These are phyloP conservation scores for Stigmatopora argus DNA, from an alignment of 2,113 vertebrate genomes.

Conservation along the genomic window DNA sequence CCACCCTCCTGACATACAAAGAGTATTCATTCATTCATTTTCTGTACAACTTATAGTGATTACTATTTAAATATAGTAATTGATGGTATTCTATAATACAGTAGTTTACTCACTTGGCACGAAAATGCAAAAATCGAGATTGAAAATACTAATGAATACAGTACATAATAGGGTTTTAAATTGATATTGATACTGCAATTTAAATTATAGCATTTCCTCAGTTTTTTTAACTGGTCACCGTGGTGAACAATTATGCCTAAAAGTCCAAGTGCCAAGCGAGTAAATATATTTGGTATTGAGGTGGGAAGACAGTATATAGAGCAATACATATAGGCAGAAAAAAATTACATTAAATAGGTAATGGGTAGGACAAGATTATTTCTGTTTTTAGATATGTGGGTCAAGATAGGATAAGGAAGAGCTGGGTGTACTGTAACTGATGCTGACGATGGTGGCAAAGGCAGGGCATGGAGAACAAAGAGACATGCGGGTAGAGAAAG, in stretches of 20 bases:
- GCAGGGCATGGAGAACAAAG: slow-evolving; percentile 10
- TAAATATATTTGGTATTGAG: slow-evolving; percentile 11
- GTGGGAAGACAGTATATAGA: slow-evolving; percentile 11
- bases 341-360: slow-evolving; percentile 46
- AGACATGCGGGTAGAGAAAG: slow-evolving; percentile 31
- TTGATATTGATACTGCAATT: background rate
- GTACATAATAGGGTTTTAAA: background rate
- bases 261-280: slow-evolving; percentile 6
- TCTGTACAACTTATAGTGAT: too few species aligned
- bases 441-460: slow-evolving; percentile 12
- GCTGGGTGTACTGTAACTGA: background rate
- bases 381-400: slow-evolving; percentile 18
- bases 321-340: slow-evolving; percentile 7
- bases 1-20: background rate
- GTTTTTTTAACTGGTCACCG: background rate
- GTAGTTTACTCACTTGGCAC: too few species aligned
- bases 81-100: too few species aligned
- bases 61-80: too few species aligned
- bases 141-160: background rate
- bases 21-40: too few species aligned
- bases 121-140: too few species aligned
- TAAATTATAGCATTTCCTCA: background rate
- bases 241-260: slow-evolving; percentile 9
- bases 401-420: slow-evolving; percentile 1
- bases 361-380: background rate